Conservation (phyloP, 2,888 invertebrate species). For the Gastrophysa polygoni region DNA sequence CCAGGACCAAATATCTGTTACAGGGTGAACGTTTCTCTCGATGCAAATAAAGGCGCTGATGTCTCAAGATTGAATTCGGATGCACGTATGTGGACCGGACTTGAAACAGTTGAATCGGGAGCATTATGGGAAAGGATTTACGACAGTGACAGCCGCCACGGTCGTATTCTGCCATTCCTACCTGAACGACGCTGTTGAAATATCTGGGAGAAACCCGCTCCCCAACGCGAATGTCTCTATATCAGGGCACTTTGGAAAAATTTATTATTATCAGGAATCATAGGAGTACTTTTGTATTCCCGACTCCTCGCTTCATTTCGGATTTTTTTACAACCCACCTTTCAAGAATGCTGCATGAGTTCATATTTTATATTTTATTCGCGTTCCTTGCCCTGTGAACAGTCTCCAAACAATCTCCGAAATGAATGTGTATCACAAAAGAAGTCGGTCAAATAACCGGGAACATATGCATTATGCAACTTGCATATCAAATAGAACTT, state of each 20-base stretch:
- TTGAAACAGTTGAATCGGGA: slow-evolving; percentile 42
- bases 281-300: slow-evolving; percentile 56
- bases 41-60: slow-evolving; percentile 1
- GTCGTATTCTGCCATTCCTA: slow-evolving; percentile 37
- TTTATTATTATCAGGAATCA: slow-evolving; percentile 58
- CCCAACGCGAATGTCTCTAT: slow-evolving; percentile 54
- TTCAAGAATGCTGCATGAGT: background rate
- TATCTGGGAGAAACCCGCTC: slow-evolving; percentile 25
- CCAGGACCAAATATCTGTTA: too few relatives aligned
- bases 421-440: too few relatives aligned
- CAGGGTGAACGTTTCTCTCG: too few relatives aligned
- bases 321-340: slow-evolving; percentile 45
- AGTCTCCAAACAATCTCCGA: too few relatives aligned
- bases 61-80: slow-evolving; percentile 35
- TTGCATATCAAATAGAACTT: too few relatives aligned
- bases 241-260: slow-evolving; percentile 53
- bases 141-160: slow-evolving; percentile 43
- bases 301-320: slow-evolving; percentile 50
- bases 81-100: slow-evolving; percentile 37
- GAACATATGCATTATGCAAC: too few relatives aligned
- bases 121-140: slow-evolving; percentile 45
- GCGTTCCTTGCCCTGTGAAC: background rate
- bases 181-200: slow-evolving; percentile 37
- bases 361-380: background rate
- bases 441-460: too few relatives aligned